Evolutionary conservation across 2,113 vertebrate genomes (phyloP), one percentile per base, ranked within the genome.

Genomic region (Lipophrys pholis): DNA sequence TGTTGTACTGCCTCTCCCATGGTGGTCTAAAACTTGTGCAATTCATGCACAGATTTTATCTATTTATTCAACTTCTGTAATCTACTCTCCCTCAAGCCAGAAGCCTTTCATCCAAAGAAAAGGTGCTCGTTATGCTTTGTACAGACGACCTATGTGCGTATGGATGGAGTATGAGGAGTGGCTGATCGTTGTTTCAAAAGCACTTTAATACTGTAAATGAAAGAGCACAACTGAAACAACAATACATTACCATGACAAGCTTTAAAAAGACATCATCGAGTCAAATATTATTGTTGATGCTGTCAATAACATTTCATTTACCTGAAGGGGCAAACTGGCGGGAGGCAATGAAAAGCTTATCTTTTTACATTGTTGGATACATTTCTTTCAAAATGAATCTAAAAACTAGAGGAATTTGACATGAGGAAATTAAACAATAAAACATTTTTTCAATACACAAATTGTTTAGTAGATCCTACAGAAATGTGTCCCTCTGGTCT

Each of bases 31-130:
- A 78, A 55, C 55, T 12, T 8, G 35, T 68, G 68, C 46, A 69
- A 76, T 65, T 82, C 75, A 73, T 64, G 70, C 45, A 38, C 15
- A n/a, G 21, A 21, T 73, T 78, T 73, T 68, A 85, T 63, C 53
- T 65, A 53, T 79, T 77, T 39, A 79, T 69, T 82, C 21, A 52
- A 36, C 49, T 72, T 14, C 46, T 58, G 68, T 58, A 53, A 60
- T 48, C 52, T 71, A n/a, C 16, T 56, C 42, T 69, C 16, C 51
- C 7, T 5, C 65, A 51, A 73, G 16, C 16, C 40, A 60, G 7
- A 17, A 14, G 30, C 30, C 30, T 75, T 67, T 57, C 10, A 69
- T 69, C 41, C 38, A 59, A n/a, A 10, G 36, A 6, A 59, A n/a
- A 10, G 36, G 8, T 51, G 17, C 6, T 42, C 14, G 40, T 39